Percentiles rank a stretch among this genome's conserved stretches.
phyloP scores from a whole-genome alignment of 2,797 vertebrate genomes.

The Meriones psammophilus region DNA sequence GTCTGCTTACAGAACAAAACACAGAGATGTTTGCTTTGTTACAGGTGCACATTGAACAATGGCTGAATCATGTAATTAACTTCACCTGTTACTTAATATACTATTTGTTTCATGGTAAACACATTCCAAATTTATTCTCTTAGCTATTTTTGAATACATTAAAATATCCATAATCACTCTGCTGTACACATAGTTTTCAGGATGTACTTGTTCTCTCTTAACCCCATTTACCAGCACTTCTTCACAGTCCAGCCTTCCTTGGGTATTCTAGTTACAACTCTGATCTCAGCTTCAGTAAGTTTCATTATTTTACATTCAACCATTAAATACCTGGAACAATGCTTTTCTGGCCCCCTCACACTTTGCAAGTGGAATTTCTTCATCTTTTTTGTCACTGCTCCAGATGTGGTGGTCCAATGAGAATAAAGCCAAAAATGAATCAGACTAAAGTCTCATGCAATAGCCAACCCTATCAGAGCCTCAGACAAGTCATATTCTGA shows the following conservation, averaged over 20 bases:
- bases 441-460: background rate
- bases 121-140: background rate
- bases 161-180: background rate
- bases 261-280: background rate
- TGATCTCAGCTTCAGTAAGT: background rate
- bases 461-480: background rate
- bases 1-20: background rate
- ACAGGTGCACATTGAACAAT: background rate
- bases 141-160: background rate
- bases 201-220: background rate
- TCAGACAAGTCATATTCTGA: background rate
- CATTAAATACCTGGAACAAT: background rate
- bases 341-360: background rate
- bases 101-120: background rate
- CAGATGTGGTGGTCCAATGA: background rate
- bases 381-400: background rate
- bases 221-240: background rate
- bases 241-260: too few species aligned
- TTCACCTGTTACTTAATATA: background rate
- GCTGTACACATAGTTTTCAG: background rate
- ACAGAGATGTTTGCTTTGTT: background rate
- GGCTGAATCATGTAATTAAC: background rate
- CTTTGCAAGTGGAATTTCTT: background rate
- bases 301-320: background rate
- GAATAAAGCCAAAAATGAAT: background rate